A percentile compares a stretch with the other conserved stretches of the same genome.
Evolutionary conservation across 1,140 invertebrate species (phyloP).

Genomic region (Drosophila subpulchrella): DNA sequence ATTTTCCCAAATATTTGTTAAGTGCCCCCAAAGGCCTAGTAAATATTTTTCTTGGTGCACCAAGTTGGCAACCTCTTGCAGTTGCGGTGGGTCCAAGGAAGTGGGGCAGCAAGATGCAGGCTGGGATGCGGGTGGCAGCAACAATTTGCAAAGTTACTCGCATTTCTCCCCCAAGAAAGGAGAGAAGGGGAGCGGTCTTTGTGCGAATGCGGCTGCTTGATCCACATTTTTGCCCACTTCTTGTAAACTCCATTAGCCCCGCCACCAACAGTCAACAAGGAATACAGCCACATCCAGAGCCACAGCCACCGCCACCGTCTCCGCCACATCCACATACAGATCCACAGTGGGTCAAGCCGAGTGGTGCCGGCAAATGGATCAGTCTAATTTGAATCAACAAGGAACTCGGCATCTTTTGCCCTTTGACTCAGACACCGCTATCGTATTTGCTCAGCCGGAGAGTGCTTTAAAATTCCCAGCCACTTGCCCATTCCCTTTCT

Average conservation of each 20-base stretch:
- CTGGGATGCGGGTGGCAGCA: slow-evolving; percentile 50
- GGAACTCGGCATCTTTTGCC: slow-evolving; percentile 8
- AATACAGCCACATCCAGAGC: slow-evolving; percentile 11
- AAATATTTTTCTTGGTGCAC: slow-evolving; percentile 21
- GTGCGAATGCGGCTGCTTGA: slow-evolving; percentile 65
- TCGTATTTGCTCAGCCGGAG: slow-evolving; percentile 28
- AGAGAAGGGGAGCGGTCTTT: slow-evolving; percentile 40
- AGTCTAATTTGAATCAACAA: slow-evolving; percentile 54
- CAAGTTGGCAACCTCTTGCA: slow-evolving; percentile 58
- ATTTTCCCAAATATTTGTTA: neutral
- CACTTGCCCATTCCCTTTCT: slow-evolving; percentile 47
- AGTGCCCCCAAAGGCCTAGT: neutral
- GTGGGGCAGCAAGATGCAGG: slow-evolving; percentile 2
- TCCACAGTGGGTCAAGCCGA: slow-evolving; percentile 25
- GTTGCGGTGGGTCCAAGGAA: slow-evolving; percentile 21
- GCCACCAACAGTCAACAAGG: slow-evolving; percentile 28
- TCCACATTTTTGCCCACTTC: slow-evolving; percentile 63
- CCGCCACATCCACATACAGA: slow-evolving; percentile 6
- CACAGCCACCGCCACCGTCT: too few relatives aligned
- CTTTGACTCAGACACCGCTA: slow-evolving; percentile 30
- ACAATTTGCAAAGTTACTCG: slow-evolving; percentile 72
- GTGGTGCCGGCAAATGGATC: slow-evolving; percentile 34
- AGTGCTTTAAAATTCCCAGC: slow-evolving; percentile 32
- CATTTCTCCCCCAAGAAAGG: slow-evolving; percentile 46
- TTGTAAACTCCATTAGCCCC: slow-evolving; percentile 76